Percentiles rank a stretch among this genome's conserved stretches.
Conservation (phyloP, 1,140 invertebrate species). For the Palaemon carinicauda region DNA sequence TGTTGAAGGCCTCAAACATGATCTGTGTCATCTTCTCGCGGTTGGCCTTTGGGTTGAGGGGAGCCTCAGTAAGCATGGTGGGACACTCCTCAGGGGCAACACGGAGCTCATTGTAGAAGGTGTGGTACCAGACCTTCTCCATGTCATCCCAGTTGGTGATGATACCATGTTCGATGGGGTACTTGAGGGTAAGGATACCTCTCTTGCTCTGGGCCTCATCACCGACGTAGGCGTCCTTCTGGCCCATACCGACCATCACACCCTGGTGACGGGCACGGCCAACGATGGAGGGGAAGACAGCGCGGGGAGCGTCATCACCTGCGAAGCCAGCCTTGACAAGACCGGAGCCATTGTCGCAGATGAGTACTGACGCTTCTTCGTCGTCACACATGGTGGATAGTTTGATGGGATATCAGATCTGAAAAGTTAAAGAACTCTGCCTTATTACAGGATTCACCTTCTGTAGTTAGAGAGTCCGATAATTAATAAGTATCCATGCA, state of each 20-base stretch:
- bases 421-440: too few species aligned
- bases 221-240: conserved; percentile 89
- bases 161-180: conserved; percentile 94
- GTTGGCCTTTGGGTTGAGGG: conserved; percentile 91
- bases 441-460: too few species aligned
- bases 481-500: too few species aligned
- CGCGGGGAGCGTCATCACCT: too few species aligned
- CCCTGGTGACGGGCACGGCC: conserved; percentile 72
- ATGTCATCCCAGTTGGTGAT: conserved; percentile 98
- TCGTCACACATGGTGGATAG: too few species aligned
- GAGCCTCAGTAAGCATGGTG: conserved; percentile 89
- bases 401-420: too few species aligned
- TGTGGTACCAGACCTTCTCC: conserved; percentile 97
- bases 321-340: too few species aligned
- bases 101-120: conserved; percentile 93
- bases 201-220: conserved; percentile 66
- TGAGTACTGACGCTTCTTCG: too few species aligned
- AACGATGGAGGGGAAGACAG: too few species aligned
- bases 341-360: too few species aligned
- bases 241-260: conserved; percentile 95
- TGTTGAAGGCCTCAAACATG: conserved; percentile 71
- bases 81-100: conserved; percentile 94
- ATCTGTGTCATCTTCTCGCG: conserved; percentile 77
- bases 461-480: too few species aligned
- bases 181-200: conserved; percentile 82